Evolutionary conservation across 2,113 vertebrate genomes (phyloP).

Genomic region (Syngnathus floridae): DNA sequence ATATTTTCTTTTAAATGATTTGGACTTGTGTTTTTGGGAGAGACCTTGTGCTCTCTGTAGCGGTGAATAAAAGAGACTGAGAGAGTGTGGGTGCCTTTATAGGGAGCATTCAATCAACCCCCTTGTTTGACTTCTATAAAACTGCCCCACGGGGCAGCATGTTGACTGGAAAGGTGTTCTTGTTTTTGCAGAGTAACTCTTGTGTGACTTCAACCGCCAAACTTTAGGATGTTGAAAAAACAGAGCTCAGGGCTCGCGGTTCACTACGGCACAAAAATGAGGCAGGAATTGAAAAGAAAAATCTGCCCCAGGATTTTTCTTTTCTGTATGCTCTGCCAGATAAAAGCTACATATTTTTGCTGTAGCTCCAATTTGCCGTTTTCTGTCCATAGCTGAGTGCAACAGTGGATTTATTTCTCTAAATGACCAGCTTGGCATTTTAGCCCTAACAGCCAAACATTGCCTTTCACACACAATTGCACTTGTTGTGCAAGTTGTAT

Average conservation of each 20-base stretch:
- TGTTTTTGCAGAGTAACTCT: conserved; percentile 16
- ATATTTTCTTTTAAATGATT: background rate
- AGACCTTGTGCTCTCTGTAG: conserved; percentile 13
- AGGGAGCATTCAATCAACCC: conserved; percentile 33
- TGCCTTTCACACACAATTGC: conserved; percentile 31
- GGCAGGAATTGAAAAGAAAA: conserved; percentile 18
- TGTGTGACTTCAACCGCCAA: background rate
- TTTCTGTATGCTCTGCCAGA: conserved; percentile 20
- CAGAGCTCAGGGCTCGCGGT: background rate
- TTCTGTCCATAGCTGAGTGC: conserved; percentile 7
- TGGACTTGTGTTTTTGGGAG: conserved; percentile 1
- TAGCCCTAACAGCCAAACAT: conserved; percentile 24
- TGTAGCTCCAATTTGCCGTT: conserved; percentile 23
- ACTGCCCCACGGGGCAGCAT: conserved; percentile 1
- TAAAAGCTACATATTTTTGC: conserved; percentile 28
- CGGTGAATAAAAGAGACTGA: conserved; percentile 18
- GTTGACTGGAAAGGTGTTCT: conserved; percentile 11
- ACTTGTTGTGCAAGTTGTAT: conserved; percentile 42
- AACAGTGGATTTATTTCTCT: conserved; percentile 21
- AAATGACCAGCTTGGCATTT: conserved; percentile 42
- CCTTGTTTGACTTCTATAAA: conserved; percentile 23
- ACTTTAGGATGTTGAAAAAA: background rate
- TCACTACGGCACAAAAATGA: conserved; percentile 16
- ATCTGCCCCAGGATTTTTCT: conserved; percentile 15
- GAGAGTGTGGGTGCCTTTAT: conserved; percentile 28